phyloP scores from a whole-genome alignment of 1,140 invertebrate species.

The Drosophila orena region DNA sequence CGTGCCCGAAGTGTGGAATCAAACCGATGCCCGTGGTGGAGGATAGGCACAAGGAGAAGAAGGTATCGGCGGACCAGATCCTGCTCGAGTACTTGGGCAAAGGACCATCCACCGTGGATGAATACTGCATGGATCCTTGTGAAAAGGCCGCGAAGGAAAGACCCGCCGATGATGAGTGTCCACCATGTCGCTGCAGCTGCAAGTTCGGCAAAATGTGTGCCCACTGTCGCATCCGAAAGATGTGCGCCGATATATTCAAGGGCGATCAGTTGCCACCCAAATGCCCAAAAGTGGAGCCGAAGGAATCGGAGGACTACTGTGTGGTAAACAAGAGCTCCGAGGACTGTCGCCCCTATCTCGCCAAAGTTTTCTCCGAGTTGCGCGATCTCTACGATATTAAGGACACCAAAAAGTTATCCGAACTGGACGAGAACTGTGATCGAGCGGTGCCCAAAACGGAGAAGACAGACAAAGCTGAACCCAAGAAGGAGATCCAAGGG shows the following conservation, averaged over 20 bases:
- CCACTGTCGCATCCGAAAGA: conserved; percentile 71
- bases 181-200: conserved; percentile 67
- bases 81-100: conserved; percentile 57
- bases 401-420: conserved; percentile 37
- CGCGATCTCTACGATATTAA: conserved; percentile 72
- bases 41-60: conserved; percentile 37
- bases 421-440: conserved; percentile 44
- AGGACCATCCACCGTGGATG: not conserved
- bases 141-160: not conserved
- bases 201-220: conserved; percentile 61
- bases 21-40: conserved; percentile 59
- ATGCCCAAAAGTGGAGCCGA: conserved; percentile 27
- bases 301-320: conserved; percentile 43
- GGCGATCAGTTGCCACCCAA: conserved; percentile 1
- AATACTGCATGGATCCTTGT: conserved; percentile 33
- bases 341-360: conserved; percentile 65
- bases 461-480: not conserved
- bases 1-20: conserved; percentile 65
- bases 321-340: conserved; percentile 41
- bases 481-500: not conserved
- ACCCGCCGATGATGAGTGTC: conserved; percentile 1
- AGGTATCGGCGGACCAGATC: conserved; percentile 61
- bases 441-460: not conserved
- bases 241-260: conserved; percentile 69
- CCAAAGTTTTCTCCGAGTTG: conserved; percentile 75